Evolutionary conservation across 2,888 invertebrate genomes (phyloP).

Genomic region (Thereva nobilitata): DNA sequence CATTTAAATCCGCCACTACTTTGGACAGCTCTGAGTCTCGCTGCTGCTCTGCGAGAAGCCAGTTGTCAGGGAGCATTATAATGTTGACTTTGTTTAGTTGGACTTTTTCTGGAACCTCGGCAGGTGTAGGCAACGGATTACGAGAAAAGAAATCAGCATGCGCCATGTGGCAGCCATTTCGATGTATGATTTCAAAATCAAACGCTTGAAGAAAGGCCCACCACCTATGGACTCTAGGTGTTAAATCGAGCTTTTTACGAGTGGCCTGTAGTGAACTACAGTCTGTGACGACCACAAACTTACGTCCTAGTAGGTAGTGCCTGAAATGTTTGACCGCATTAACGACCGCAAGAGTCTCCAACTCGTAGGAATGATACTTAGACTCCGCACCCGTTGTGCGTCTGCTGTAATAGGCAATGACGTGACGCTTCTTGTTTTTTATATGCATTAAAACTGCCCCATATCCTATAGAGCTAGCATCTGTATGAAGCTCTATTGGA

Average conservation of each 20-base stretch:
- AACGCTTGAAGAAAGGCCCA: constrained; percentile 26
- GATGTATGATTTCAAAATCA: constrained; percentile 9
- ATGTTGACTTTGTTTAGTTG: not conserved
- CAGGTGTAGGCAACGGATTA: not conserved
- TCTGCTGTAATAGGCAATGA: constrained; percentile 19
- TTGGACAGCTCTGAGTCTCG: not conserved
- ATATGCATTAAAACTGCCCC: constrained; percentile 1
- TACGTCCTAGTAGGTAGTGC: not conserved
- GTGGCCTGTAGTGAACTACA: constrained; percentile 38
- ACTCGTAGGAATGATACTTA: constrained; percentile 18
- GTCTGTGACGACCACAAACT: constrained; percentile 24
- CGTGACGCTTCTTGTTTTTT: not conserved
- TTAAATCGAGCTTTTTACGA: constrained; percentile 43
- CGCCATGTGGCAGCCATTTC: constrained; percentile 3
- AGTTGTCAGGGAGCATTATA: not conserved
- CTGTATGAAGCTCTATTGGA: constrained; percentile 2
- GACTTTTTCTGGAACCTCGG: not conserved
- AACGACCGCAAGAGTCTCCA: constrained; percentile 31
- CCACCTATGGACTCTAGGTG: constrained; percentile 33
- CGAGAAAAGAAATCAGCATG: constrained; percentile 15
- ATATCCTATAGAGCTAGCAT: not conserved
- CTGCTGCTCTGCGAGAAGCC: constrained; percentile 6
- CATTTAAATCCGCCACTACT: no score
- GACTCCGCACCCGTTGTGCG: not conserved
- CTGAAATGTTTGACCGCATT: constrained; percentile 11